These are phyloP conservation scores for Fratercula arctica DNA, from an alignment of 2,797 vertebrate genomes.

Conservation along the genomic window DNA sequence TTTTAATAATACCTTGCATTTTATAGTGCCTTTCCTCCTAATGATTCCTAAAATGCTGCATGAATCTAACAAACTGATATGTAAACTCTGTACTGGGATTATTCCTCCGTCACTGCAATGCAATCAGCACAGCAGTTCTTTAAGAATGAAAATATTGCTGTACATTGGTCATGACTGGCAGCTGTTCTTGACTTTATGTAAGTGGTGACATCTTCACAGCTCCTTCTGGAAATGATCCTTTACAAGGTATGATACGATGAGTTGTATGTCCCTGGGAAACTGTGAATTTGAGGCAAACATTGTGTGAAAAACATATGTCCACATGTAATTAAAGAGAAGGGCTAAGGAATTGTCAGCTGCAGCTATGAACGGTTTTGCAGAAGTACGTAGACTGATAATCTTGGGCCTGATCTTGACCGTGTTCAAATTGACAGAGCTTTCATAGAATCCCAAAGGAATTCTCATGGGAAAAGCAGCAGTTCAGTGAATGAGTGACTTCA, in stretches of 20 bases:
- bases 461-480: neutral
- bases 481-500: conserved; percentile 14
- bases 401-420: neutral
- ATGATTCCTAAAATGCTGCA: neutral
- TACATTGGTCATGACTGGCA: neutral
- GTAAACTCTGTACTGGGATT: neutral
- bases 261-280: neutral
- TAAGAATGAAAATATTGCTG: neutral
- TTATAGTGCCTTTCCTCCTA: neutral
- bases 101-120: neutral
- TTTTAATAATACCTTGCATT: conserved; percentile 25
- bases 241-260: neutral
- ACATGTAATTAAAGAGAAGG: neutral
- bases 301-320: neutral
- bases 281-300: neutral
- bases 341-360: neutral
- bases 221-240: neutral
- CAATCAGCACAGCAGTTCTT: neutral
- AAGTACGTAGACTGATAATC: neutral
- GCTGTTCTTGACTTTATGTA: neutral
- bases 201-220: neutral
- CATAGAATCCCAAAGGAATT: neutral
- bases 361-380: neutral
- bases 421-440: neutral
- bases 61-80: neutral